Evolutionary conservation across 2,113 vertebrate species (phyloP).

Genomic region (Gopherus flavomarginatus): DNA sequence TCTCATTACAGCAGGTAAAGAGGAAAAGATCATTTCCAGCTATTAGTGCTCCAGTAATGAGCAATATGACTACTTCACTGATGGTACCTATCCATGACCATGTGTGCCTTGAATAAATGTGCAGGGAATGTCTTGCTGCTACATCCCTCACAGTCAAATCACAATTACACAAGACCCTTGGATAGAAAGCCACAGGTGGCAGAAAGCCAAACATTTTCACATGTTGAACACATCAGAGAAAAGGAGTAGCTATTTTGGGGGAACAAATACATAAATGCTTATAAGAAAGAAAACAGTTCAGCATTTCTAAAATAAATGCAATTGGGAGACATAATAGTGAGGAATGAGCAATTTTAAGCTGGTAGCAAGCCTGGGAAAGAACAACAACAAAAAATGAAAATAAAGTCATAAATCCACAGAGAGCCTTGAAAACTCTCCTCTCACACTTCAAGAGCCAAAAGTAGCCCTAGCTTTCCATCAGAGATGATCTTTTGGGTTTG

Average conservation of each 20-base stretch:
- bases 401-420: not conserved
- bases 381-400: not conserved
- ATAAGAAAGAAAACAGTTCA: not conserved
- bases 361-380: not conserved
- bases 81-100: not conserved
- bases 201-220: conserved; percentile 61
- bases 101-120: conserved; percentile 21
- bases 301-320: not conserved
- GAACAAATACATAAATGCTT: not conserved
- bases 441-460: not conserved
- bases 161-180: not conserved
- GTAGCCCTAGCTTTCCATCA: not conserved
- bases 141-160: conserved; percentile 41
- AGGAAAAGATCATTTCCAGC: not conserved
- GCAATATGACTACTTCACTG: not conserved
- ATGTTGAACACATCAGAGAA: not conserved
- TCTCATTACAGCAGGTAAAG: not conserved
- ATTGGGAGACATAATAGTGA: not conserved
- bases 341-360: not conserved
- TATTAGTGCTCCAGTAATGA: not conserved
- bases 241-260: not conserved
- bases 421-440: not conserved
- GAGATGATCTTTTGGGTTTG: not conserved
- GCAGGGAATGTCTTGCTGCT: not conserved
- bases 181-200: not conserved